A percentile compares a stretch with the other conserved stretches of the same genome.
phyloP scores from a whole-genome alignment of 2,797 vertebrate genomes.

The Manis javanica region DNA sequence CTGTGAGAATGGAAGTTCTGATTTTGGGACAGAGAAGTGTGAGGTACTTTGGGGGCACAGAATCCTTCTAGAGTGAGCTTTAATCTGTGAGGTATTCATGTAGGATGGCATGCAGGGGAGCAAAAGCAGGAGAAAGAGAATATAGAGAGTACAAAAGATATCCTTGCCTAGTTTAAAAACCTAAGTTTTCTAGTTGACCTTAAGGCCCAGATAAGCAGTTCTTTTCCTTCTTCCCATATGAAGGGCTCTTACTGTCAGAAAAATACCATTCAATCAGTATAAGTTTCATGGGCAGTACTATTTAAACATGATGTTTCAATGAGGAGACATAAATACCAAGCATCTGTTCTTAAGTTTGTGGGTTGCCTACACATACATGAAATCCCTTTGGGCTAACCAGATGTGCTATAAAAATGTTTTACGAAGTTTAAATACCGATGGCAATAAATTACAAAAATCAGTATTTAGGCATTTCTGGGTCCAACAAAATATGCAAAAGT shows the following conservation, averaged over 20 bases:
- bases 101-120: neutral
- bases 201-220: neutral
- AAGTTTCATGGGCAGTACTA: slow-evolving; percentile 26
- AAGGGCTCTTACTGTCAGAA: slow-evolving; percentile 20
- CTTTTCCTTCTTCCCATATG: slow-evolving; percentile 43
- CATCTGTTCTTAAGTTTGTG: slow-evolving; percentile 48
- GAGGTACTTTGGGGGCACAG: neutral
- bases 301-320: slow-evolving; percentile 43
- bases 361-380: neutral
- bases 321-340: slow-evolving; percentile 21
- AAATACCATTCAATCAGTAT: slow-evolving; percentile 41
- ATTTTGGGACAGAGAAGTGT: neutral
- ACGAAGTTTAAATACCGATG: slow-evolving; percentile 11
- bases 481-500: slow-evolving; percentile 59
- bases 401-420: slow-evolving; percentile 55
- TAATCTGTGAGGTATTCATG: neutral
- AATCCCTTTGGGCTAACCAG: slow-evolving; percentile 24
- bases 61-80: slow-evolving; percentile 23
- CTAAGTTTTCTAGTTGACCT: neutral
- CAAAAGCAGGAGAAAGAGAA: slow-evolving; percentile 42
- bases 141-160: slow-evolving; percentile 26
- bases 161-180: neutral
- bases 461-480: slow-evolving; percentile 28
- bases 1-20: neutral
- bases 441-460: slow-evolving; percentile 47